phyloP scores from a whole-genome alignment of 1,140 invertebrate species.

The Zaprionus camerounensis region DNA sequence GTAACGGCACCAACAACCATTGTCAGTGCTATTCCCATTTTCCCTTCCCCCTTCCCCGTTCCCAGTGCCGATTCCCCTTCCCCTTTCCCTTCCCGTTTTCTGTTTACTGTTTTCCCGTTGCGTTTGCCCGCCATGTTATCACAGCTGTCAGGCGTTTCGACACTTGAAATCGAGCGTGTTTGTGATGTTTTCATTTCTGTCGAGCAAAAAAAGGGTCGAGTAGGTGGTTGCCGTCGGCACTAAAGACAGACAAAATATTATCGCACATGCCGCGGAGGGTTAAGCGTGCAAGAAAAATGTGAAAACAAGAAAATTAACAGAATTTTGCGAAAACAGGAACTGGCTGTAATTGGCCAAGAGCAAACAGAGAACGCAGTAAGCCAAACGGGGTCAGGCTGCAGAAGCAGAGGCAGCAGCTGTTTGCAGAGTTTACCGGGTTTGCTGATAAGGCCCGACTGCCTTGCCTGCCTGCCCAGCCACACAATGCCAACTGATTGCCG shows the following conservation, averaged over 20 bases:
- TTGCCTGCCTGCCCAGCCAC: slow-evolving; percentile 33
- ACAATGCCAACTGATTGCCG: slow-evolving; percentile 68
- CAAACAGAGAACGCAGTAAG: slow-evolving; percentile 47
- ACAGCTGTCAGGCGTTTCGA: slow-evolving; percentile 78
- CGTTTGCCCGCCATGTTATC: slow-evolving; percentile 55
- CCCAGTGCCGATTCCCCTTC: slow-evolving; percentile 31
- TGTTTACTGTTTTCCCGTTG: background rate
- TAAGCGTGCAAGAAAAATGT: slow-evolving; percentile 16
- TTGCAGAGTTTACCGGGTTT: slow-evolving; percentile 22
- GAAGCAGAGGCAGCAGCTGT: slow-evolving; percentile 63
- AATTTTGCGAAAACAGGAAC: slow-evolving; percentile 75
- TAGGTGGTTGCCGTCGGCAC: slow-evolving; percentile 38
- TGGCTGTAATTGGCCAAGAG: slow-evolving; percentile 68
- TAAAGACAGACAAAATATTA: slow-evolving; percentile 49
- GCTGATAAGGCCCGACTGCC: slow-evolving; percentile 48
- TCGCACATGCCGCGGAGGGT: slow-evolving; percentile 42
- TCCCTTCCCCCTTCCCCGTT: slow-evolving; percentile 38
- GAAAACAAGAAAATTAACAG: slow-evolving; percentile 32
- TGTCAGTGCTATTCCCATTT: slow-evolving; percentile 53
- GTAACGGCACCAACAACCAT: slow-evolving; percentile 14
- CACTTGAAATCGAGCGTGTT: slow-evolving; percentile 75
- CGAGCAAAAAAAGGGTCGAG: slow-evolving; percentile 46
- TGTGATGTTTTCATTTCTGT: slow-evolving; percentile 70
- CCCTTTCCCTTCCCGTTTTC: slow-evolving; percentile 1
- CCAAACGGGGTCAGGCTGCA: slow-evolving; percentile 37